Percentiles rank a stretch among this genome's conserved stretches.
These are phyloP conservation scores for Nemurella pictetii DNA, from an alignment of 2,888 invertebrate genomes.

Conservation along the genomic window DNA sequence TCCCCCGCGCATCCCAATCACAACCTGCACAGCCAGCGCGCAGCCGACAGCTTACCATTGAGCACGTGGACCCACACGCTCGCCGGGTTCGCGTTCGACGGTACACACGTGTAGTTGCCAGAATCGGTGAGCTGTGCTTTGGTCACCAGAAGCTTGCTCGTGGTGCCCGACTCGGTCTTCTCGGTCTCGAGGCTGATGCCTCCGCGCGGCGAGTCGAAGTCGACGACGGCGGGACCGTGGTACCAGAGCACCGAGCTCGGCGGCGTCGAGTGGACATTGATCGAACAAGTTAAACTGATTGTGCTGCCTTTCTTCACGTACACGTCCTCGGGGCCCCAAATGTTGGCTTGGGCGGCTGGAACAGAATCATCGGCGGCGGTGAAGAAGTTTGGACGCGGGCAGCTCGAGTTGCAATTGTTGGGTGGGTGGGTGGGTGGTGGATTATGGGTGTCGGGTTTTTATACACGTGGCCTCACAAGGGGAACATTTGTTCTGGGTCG, in stretches of 20 bases:
- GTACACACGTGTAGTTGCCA: conserved; percentile 89
- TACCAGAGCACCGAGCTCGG: conserved; percentile 82
- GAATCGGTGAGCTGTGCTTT: conserved; percentile 79
- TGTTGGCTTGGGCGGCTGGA: conserved; percentile 83
- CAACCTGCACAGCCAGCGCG: neutral
- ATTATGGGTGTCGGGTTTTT: too few species aligned
- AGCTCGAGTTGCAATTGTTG: too few species aligned
- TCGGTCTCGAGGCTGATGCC: conserved; percentile 87
- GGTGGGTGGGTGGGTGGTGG: too few species aligned
- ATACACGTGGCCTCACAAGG: too few species aligned
- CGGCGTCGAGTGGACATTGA: conserved; percentile 82
- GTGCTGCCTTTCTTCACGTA: conserved; percentile 90
- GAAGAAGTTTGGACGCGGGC: too few species aligned
- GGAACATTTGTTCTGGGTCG: too few species aligned
- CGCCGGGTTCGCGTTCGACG: conserved; percentile 80
- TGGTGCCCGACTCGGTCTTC: conserved; percentile 79
- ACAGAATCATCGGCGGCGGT: too few species aligned
- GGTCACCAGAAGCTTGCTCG: conserved; percentile 79
- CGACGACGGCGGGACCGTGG: conserved; percentile 79
- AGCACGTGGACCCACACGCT: conserved; percentile 83
- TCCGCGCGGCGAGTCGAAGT: conserved; percentile 79
- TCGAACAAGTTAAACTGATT: conserved; percentile 84
- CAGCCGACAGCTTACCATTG: conserved; percentile 64
- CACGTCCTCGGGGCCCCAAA: conserved; percentile 82
- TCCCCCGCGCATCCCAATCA: neutral